Percentiles rank a stretch among this genome's conserved stretches.
Evolutionary conservation across 2,797 vertebrate genomes (phyloP).

Genomic region (Manis pentadactyla): DNA sequence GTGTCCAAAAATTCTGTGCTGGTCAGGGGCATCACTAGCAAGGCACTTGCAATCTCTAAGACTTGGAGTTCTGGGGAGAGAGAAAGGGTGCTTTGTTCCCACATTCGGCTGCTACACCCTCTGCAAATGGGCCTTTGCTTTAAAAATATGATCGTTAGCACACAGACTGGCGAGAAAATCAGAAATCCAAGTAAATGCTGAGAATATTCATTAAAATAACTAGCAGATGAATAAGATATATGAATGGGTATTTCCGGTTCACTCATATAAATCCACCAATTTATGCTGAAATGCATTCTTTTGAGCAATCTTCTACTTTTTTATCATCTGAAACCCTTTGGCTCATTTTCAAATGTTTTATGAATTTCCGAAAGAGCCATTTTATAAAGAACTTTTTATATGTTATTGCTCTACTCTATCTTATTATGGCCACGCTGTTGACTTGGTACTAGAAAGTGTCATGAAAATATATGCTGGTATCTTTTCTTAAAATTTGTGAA

Average conservation of each 20-base stretch:
- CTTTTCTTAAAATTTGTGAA: constrained; percentile 62
- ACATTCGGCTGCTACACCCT: neutral
- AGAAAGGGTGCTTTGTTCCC: neutral
- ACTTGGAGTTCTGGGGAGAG: neutral
- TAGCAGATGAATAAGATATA: neutral
- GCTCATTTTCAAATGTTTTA: constrained; percentile 57
- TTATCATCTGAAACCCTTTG: constrained; percentile 8
- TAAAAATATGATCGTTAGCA: neutral
- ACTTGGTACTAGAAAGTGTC: constrained; percentile 46
- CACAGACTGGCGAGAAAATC: neutral
- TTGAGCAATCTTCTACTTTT: neutral
- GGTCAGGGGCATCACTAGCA: neutral
- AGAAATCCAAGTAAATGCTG: constrained; percentile 19
- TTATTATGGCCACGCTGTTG: constrained; percentile 31
- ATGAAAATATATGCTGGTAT: constrained; percentile 53
- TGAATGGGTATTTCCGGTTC: neutral
- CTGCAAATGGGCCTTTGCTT: neutral
- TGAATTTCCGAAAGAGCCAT: constrained; percentile 45
- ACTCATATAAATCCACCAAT: neutral
- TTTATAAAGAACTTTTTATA: constrained; percentile 45
- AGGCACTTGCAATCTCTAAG: neutral
- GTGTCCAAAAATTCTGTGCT: neutral
- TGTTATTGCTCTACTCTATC: constrained; percentile 29
- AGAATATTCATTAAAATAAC: constrained; percentile 32
- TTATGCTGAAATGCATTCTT: neutral